Evolutionary conservation across 1,140 invertebrate species (phyloP), one percentile per base, ranked within the genome.

Genomic region (Drosophila dunni): DNA sequence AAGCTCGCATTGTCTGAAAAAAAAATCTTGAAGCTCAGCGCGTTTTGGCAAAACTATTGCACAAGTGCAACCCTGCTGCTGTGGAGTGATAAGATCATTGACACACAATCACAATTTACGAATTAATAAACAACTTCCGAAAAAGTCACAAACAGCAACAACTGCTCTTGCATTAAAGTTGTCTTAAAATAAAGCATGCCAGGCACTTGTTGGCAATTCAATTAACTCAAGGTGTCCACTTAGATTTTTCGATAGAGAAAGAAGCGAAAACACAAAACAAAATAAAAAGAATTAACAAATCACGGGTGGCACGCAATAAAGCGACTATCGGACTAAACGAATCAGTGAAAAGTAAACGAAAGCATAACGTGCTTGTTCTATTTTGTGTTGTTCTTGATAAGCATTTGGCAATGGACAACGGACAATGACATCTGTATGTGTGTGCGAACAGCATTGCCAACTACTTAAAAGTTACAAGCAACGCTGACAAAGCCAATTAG

Each of bases 401-500:
- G 58, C 44, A 62, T 64, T 51, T 60, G 24, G 34, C 65, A 58
- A 53, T 29, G 56, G 4, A 44, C 38, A 50, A 42, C 36, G 40
- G 40, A 53, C n/a, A 13, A 42, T 29, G 24, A 29, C 24, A 29
- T 29, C 6, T 29, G 36, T 53, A 64, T 46, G 45, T 57, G 44
- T 70, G 40, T 36, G 40, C 45, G 48, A 5, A 40, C 51, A 51
- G 60, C 42, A 72, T 79, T 83, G 68, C 79, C 76, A 77, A 68
- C 83, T 17, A 60, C 46, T 53, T 61, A 45, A 70, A 70, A 75
- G 24, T 70, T 70, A 70, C 61, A 66, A 75, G 33, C 24, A 40
- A 65, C 63, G 36, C 65, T 62, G 67, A 61, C 57, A 83, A 86
- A 89, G 81, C 81, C 81, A 83, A 83, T 83, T 83, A 83, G 78